Conservation (phyloP, 2,113 vertebrate species). For the Cyprichromis sp. region DNA sequence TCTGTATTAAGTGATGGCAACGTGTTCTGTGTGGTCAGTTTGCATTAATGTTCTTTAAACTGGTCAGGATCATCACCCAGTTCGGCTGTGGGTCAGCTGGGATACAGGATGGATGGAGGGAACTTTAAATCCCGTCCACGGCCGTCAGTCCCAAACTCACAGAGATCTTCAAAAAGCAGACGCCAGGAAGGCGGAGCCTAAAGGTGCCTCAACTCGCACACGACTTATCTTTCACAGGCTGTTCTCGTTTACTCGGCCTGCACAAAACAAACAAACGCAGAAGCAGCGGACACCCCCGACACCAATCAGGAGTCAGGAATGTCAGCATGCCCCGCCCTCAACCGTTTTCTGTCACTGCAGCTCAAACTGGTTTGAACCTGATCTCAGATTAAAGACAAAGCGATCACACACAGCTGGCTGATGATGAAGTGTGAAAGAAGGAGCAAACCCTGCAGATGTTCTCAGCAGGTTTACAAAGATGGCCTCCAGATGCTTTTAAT, state of each 20-base stretch:
- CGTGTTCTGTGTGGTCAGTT: neutral
- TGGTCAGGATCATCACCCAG: neutral
- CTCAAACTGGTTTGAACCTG: neutral
- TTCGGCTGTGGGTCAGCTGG: neutral
- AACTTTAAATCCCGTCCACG: neutral
- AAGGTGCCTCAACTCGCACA: neutral
- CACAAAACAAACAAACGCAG: neutral
- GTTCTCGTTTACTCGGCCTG: neutral
- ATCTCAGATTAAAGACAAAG: fast-evolving
- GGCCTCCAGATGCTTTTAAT: neutral
- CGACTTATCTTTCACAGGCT: neutral
- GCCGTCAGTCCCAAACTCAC: neutral
- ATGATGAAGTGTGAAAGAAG: neutral
- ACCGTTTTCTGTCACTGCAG: fast-evolving
- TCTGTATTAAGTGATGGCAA: neutral
- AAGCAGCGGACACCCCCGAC: neutral
- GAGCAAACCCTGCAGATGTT: neutral
- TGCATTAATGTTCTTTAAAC: neutral
- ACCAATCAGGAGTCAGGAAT: neutral
- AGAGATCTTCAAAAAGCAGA: neutral
- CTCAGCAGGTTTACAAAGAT: neutral
- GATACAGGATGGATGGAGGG: neutral
- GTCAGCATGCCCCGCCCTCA: neutral
- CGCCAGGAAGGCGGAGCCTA: neutral
- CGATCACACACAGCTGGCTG: fast-evolving